These are phyloP conservation scores for Noturus placidus DNA, from an alignment of 2,113 vertebrate genomes.

Conservation along the genomic window DNA sequence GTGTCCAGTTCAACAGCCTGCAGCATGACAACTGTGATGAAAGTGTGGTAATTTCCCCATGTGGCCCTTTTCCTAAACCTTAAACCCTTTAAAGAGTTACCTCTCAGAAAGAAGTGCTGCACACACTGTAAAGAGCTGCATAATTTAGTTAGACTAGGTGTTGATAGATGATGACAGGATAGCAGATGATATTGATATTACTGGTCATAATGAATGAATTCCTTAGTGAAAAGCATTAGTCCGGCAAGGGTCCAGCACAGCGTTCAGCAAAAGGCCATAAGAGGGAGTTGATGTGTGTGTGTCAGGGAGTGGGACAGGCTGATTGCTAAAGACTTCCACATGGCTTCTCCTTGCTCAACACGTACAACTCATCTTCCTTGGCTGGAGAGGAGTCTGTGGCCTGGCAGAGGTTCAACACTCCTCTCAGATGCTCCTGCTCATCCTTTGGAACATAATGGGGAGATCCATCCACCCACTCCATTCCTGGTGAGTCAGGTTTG, in stretches of 20 bases:
- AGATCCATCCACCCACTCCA: constrained; percentile 55
- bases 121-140: constrained; percentile 27
- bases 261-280: constrained; percentile 51
- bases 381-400: constrained; percentile 79
- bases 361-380: constrained; percentile 73
- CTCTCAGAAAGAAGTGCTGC: not conserved
- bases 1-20: constrained; percentile 2
- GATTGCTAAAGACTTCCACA: constrained; percentile 81
- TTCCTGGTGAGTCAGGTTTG: constrained; percentile 53
- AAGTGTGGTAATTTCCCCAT: not conserved
- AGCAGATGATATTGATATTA: constrained; percentile 47
- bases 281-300: constrained; percentile 50
- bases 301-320: constrained; percentile 53
- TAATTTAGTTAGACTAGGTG: constrained; percentile 32
- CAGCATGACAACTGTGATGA: not conserved
- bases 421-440: constrained; percentile 69
- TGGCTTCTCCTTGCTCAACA: constrained; percentile 70
- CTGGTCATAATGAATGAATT: constrained; percentile 51
- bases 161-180: constrained; percentile 46
- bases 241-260: constrained; percentile 58
- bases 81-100: not conserved
- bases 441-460: constrained; percentile 62
- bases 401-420: constrained; percentile 74
- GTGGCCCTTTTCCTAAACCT: not conserved
- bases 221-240: constrained; percentile 61